Conservation (phyloP, 2,888 invertebrate species). For the Desoria tigrina region DNA sequence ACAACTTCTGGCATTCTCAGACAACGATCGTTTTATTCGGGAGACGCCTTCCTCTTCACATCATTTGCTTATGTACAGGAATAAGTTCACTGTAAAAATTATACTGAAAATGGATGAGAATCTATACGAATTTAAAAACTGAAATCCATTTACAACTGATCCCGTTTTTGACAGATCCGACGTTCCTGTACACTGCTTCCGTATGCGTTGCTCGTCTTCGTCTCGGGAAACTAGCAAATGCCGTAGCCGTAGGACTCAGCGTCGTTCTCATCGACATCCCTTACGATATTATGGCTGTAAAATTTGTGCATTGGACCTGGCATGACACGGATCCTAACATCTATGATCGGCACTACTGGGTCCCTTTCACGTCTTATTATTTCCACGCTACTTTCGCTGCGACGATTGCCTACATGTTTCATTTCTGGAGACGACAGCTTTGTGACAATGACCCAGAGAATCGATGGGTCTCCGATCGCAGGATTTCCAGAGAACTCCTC, state of each 20-base stretch:
- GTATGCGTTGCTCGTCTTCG: slow-evolving; percentile 59
- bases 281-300: slow-evolving; percentile 75
- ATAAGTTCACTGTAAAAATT: slow-evolving; percentile 7
- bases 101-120: not conserved
- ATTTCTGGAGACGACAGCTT: slow-evolving; percentile 60
- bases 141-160: not conserved
- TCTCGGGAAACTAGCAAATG: slow-evolving; percentile 60
- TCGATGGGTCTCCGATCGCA: slow-evolving; percentile 46
- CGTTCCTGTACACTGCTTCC: slow-evolving; percentile 61
- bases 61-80: slow-evolving; percentile 67
- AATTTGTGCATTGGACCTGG: slow-evolving; percentile 82
- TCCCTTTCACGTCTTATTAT: slow-evolving; percentile 81
- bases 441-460: slow-evolving; percentile 45
- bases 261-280: slow-evolving; percentile 75
- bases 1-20: slow-evolving; percentile 83
- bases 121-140: not conserved
- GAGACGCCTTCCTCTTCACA: slow-evolving; percentile 71
- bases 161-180: slow-evolving; percentile 57
- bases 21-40: slow-evolving; percentile 72
- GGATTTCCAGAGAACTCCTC: slow-evolving; percentile 60
- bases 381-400: slow-evolving; percentile 76
- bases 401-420: slow-evolving; percentile 70
- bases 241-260: slow-evolving; percentile 64
- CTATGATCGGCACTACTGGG: slow-evolving; percentile 74
- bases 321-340: slow-evolving; percentile 74